These are phyloP conservation scores for Parazoanthus swiftii DNA, from an alignment of 92 coral and sea anemone species.

Conservation along the genomic window DNA sequence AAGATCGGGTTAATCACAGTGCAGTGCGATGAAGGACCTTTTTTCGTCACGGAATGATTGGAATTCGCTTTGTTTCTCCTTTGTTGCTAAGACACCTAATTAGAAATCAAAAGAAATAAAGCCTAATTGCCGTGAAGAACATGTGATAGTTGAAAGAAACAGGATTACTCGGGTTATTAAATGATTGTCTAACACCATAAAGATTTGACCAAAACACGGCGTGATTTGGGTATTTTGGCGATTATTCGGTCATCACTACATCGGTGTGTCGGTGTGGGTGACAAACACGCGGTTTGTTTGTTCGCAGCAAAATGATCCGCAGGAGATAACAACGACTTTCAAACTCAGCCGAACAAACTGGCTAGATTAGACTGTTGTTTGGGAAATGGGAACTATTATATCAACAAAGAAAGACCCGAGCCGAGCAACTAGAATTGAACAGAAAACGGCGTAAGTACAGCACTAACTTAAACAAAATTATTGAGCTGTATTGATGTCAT, in stretches of 20 bases:
- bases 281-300: background rate
- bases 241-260: background rate
- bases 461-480: background rate
- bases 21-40: too few species aligned
- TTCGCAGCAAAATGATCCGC: background rate
- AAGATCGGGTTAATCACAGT: too few species aligned
- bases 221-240: background rate
- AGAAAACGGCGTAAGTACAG: constrained; percentile 34
- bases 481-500: background rate
- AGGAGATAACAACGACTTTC: background rate
- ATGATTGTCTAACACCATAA: background rate
- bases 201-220: background rate
- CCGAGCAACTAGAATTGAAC: constrained; percentile 24
- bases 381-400: constrained; percentile 33
- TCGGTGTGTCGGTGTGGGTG: background rate
- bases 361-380: background rate
- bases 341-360: too few species aligned
- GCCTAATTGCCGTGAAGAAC: background rate
- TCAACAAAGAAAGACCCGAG: constrained; percentile 28
- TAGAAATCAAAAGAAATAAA: background rate
- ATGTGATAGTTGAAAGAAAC: background rate
- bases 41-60: background rate
- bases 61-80: background rate
- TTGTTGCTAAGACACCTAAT: background rate
- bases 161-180: background rate